Evolutionary conservation across 2,113 vertebrate genomes (phyloP).

Genomic region (Elephantulus edwardii): DNA sequence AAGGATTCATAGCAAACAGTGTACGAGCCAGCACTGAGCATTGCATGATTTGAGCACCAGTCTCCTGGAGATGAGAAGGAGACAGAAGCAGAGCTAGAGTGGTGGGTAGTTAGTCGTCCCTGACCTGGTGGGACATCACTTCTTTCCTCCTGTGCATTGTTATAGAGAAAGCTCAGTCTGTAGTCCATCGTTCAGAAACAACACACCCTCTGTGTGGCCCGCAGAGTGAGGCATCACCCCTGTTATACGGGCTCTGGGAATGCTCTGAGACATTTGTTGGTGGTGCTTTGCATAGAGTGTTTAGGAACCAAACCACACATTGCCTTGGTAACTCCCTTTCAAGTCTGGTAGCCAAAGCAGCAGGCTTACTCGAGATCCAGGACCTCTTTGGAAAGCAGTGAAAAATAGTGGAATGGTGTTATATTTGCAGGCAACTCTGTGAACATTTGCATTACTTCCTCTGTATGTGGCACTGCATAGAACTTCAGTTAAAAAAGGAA

Average conservation of each 20-base stretch:
- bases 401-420: slow-evolving; percentile 26
- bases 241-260: neutral
- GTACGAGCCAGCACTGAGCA: neutral
- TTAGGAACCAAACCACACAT: slow-evolving; percentile 8
- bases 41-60: neutral
- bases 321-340: slow-evolving; percentile 8
- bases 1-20: neutral
- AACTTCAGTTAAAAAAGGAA: slow-evolving; percentile 36
- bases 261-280: neutral
- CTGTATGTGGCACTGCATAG: neutral
- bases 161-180: neutral
- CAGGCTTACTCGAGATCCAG: neutral
- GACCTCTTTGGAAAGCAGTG: slow-evolving; percentile 15
- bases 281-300: neutral
- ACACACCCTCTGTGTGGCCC: neutral
- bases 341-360: neutral
- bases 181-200: neutral
- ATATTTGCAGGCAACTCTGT: neutral
- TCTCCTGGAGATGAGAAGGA: neutral
- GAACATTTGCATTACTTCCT: neutral
- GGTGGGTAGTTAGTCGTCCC: neutral
- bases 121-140: neutral
- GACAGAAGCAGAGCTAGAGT: neutral
- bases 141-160: neutral
- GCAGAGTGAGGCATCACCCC: neutral